Conservation (phyloP, 2,888 invertebrate genomes). For the Arctia plantaginis region DNA sequence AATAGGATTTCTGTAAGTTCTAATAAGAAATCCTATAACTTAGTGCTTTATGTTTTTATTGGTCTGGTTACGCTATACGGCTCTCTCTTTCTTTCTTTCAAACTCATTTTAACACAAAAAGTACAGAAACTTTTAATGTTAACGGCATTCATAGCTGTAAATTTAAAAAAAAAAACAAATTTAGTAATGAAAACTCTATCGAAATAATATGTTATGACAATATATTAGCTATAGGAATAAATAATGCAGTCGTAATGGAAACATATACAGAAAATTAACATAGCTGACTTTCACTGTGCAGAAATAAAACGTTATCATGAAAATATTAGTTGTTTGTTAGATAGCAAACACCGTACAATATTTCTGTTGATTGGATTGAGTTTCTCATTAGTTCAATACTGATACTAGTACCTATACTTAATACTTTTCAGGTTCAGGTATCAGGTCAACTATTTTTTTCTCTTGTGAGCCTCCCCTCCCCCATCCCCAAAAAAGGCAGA, state of each 20-base stretch:
- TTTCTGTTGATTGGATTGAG: conserved; percentile 28
- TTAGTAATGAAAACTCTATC: not conserved
- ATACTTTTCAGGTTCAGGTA: no score
- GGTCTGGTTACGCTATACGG: no score
- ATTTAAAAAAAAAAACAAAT: not conserved
- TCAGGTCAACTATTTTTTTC: no score
- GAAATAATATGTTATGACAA: no score
- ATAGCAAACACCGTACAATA: conserved; percentile 35
- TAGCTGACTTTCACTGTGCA: conserved; percentile 10
- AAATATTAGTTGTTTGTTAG: conserved; percentile 40
- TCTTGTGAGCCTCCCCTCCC: no score
- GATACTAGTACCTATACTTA: not conserved
- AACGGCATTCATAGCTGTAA: not conserved
- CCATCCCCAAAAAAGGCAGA: no score
- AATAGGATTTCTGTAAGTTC: no score
- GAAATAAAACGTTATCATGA: conserved; percentile 59
- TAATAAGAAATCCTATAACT: no score
- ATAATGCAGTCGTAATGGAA: not conserved
- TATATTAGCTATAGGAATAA: no score
- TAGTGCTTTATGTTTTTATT: no score
- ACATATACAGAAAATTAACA: not conserved
- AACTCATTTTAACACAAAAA: no score
- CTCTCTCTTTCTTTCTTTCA: no score
- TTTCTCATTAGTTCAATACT: conserved; percentile 15
- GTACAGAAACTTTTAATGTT: not conserved